phyloP scores from a whole-genome alignment of 2,888 invertebrate genomes.

The Hypomecis atomaria region DNA sequence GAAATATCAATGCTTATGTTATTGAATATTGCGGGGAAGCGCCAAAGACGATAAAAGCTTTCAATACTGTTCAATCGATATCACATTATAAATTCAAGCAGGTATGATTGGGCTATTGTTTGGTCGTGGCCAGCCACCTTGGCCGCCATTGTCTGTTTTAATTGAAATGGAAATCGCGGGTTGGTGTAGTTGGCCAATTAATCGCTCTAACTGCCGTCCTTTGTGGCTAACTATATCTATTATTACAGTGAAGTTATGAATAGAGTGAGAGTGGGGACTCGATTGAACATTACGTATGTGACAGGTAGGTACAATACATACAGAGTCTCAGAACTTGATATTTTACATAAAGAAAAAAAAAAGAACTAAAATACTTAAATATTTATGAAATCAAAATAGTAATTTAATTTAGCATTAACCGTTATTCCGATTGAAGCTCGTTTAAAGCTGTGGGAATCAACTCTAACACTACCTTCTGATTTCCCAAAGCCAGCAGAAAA shows the following conservation, averaged over 20 bases:
- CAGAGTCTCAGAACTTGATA: too few relatives aligned
- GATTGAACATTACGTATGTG: neutral
- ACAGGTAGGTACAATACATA: too few relatives aligned
- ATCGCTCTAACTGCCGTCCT: conserved; percentile 6
- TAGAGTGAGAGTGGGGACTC: neutral
- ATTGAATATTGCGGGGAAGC: too few relatives aligned
- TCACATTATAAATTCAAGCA: conserved; percentile 11
- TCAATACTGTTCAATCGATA: conserved; percentile 12
- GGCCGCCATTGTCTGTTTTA: conserved; percentile 14
- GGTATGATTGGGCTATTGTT: conserved; percentile 12
- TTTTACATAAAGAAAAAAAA: too few relatives aligned
- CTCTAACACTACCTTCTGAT: too few relatives aligned
- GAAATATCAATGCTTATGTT: too few relatives aligned
- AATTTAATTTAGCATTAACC: too few relatives aligned
- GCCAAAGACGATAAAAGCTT: neutral
- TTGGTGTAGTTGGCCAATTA: conserved; percentile 13
- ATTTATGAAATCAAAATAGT: too few relatives aligned
- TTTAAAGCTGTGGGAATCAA: too few relatives aligned
- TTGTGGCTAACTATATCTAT: conserved; percentile 11
- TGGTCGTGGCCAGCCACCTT: conserved; percentile 1
- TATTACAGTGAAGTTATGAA: conserved; percentile 9
- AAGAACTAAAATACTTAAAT: too few relatives aligned
- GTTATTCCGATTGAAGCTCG: too few relatives aligned
- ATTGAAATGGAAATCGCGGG: conserved; percentile 20
- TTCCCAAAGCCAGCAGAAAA: too few relatives aligned